Evolutionary conservation across 2,113 vertebrate genomes (phyloP), one percentile per base, ranked within the genome.

Genomic region (Xiphorhynchus elegans): DNA sequence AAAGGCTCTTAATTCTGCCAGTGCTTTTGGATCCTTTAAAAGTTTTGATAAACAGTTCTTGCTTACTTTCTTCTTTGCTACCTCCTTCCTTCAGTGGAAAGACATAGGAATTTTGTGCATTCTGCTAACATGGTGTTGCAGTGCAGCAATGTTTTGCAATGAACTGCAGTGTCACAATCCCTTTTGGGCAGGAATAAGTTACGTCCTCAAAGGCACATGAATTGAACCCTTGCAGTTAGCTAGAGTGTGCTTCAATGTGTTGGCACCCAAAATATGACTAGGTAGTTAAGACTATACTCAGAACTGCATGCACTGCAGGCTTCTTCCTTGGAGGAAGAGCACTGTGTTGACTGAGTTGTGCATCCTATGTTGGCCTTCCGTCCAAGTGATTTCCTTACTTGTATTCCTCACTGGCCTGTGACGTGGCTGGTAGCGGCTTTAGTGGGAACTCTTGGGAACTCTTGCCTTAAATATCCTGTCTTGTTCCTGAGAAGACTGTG

Each of bases 121-220:
- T 86, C 39, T 59, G 72, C 35, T 63, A 69, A 39, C 37, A 15
- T 49, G 40, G 5, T 81, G 79, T 84, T 93, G 76, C 78, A 82
- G 78, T 25, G 84, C 68, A 84, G 64, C 79, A 69, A 4, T 53
- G 42, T 87, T 92, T 90, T 66, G 89, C 79, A 92, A 23, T 44
- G 63, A 76, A 60, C 11, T 40, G 67, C 59, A 50, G 9, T 80
- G 58, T 92, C 49, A 40, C 70, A 74, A 18, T 83, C 74, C 20
- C 33, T 87, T 62, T 55, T 37, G 59, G 50, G 87, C 59, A 84
- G 50, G 13, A 90, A 2, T 17, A 77, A 84, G 55, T 88, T 77
- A 18, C 46, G 60, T 85, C 87, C 63, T 88, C 62, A 93, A 64
- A 93, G 47, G 63, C 29, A 9, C 3, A 5, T 26, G n/a, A 72